Conservation (phyloP, 2,797 vertebrate species). For the Onychomys arenicola region DNA sequence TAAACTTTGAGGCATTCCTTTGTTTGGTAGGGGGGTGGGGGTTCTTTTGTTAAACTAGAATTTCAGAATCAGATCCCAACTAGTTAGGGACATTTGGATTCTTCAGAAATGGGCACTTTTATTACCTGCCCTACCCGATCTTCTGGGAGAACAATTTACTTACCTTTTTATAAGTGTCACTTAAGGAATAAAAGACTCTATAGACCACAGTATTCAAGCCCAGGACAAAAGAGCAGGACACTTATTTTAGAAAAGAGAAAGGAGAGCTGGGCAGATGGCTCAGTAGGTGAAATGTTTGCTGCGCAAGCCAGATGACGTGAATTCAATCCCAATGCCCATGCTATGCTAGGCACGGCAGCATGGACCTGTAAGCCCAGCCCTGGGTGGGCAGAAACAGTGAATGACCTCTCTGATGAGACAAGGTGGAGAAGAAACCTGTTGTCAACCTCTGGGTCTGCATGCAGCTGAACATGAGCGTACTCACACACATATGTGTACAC, state of each 20-base stretch:
- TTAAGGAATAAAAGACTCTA: conserved; percentile 23
- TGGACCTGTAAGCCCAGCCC: background rate
- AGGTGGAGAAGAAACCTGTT: background rate
- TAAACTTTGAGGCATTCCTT: conserved; percentile 61
- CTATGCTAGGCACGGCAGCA: too few relatives aligned
- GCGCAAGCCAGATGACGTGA: background rate
- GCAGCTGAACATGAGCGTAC: too few relatives aligned
- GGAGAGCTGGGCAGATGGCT: background rate
- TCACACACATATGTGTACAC: background rate
- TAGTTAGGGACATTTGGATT: conserved; percentile 51
- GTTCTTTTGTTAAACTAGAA: conserved; percentile 54
- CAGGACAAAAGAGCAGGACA: background rate
- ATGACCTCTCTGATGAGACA: background rate
- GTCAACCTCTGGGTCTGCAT: background rate
- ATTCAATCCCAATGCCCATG: background rate
- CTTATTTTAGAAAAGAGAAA: background rate
- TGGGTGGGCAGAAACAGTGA: background rate
- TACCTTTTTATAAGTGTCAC: background rate
- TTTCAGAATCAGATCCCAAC: conserved; percentile 59
- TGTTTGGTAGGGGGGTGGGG: background rate
- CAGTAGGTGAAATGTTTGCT: background rate
- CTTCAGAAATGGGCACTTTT: conserved; percentile 9
- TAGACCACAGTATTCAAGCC: background rate
- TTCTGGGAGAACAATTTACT: conserved; percentile 38
- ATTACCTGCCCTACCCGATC: conserved; percentile 11